These are phyloP conservation scores for Cheilosia urbana DNA, from an alignment of 2,888 invertebrate species.

Conservation along the genomic window DNA sequence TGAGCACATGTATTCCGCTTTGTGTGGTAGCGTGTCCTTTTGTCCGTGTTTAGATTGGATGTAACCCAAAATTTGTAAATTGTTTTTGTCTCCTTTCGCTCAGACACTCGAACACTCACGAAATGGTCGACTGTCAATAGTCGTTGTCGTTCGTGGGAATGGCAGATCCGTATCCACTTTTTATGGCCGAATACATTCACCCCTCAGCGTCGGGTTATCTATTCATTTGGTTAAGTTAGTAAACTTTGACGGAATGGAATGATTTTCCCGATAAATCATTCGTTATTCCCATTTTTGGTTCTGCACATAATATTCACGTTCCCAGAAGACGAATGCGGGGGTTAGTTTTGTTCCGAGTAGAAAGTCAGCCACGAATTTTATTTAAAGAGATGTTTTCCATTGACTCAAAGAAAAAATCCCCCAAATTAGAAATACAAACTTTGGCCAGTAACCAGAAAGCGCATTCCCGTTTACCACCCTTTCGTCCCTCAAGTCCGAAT, in stretches of 20 bases:
- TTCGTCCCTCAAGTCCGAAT: neutral
- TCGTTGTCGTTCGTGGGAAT: neutral
- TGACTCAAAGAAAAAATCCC: too few species aligned
- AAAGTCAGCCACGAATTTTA: too few species aligned
- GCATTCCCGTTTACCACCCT: neutral
- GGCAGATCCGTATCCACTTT: neutral
- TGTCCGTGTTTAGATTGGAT: slow-evolving; percentile 53
- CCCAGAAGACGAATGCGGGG: too few species aligned
- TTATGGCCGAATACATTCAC: slow-evolving; percentile 14
- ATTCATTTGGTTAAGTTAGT: slow-evolving; percentile 38
- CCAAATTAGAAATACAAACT: neutral
- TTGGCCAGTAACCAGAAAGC: neutral
- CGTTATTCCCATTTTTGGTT: slow-evolving; percentile 1
- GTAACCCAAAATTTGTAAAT: slow-evolving; percentile 70
- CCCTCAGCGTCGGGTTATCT: slow-evolving; percentile 3
- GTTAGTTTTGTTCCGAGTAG: too few species aligned
- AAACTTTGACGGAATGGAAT: slow-evolving; percentile 43
- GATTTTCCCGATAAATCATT: neutral
- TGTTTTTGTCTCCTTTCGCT: slow-evolving; percentile 45
- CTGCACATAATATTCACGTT: too few species aligned
- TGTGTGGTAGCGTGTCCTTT: slow-evolving; percentile 41
- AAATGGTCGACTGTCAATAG: slow-evolving; percentile 7
- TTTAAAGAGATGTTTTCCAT: too few species aligned
- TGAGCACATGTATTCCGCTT: slow-evolving; percentile 2
- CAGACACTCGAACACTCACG: neutral